Percentiles rank a stretch among this genome's conserved stretches.
phyloP scores from a whole-genome alignment of 2,888 invertebrate species.

The Cheilosia urbana region DNA sequence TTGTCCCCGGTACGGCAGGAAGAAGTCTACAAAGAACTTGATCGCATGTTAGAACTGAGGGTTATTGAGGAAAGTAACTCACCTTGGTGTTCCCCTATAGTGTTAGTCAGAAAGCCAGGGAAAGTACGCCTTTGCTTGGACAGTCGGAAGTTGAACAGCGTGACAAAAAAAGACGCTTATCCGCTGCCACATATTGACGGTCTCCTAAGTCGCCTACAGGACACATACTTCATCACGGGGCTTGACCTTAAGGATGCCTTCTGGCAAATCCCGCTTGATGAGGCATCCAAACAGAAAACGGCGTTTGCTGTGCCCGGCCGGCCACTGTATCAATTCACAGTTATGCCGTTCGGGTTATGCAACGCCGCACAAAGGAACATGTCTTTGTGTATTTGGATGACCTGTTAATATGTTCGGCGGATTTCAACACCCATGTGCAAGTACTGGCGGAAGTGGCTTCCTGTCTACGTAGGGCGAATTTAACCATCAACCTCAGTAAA shows the following conservation, averaged over 20 bases:
- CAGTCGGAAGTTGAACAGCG: too few relatives aligned
- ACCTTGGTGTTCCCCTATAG: not conserved
- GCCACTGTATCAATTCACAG: constrained; percentile 12
- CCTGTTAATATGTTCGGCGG: not conserved
- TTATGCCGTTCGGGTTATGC: constrained; percentile 14
- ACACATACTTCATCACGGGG: constrained; percentile 62
- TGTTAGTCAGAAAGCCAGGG: constrained; percentile 75
- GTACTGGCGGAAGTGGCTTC: constrained; percentile 1
- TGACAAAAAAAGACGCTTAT: too few relatives aligned
- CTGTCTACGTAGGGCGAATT: constrained; percentile 7
- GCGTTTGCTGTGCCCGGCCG: constrained; percentile 2
- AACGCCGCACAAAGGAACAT: constrained; percentile 1
- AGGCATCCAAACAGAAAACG: constrained; percentile 2
- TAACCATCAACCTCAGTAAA: not conserved
- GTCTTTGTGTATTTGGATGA: too few relatives aligned
- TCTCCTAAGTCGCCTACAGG: constrained; percentile 72
- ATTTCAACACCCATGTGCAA: not conserved
- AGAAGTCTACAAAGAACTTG: not conserved
- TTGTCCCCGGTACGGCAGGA: not conserved
- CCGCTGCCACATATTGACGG: constrained; percentile 5
- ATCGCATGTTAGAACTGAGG: not conserved
- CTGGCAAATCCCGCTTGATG: constrained; percentile 20
- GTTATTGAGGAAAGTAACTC: constrained; percentile 4
- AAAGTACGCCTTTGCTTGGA: not conserved
- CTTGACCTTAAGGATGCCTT: constrained; percentile 35